Evolutionary conservation across 1,140 invertebrate genomes (phyloP).

Genomic region (Dinoponera quadriceps): DNA sequence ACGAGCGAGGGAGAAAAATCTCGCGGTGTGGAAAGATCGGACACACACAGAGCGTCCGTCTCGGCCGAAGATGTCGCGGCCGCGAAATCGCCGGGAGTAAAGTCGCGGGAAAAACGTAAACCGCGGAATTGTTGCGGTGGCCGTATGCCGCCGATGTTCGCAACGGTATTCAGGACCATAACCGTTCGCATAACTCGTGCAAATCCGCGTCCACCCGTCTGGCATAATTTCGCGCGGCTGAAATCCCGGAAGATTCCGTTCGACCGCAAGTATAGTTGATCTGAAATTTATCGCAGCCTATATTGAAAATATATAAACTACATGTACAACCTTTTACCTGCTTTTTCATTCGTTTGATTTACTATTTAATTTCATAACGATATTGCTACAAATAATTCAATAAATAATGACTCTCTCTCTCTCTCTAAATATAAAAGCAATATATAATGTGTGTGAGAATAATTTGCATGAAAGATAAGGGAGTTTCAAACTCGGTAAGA

Average conservation of each 20-base stretch:
- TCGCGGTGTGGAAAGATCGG: neutral
- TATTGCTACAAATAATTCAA: too few species aligned
- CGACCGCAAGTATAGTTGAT: neutral
- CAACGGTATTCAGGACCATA: slow-evolving; percentile 68
- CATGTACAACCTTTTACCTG: too few species aligned
- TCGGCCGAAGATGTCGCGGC: slow-evolving; percentile 36
- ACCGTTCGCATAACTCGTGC: slow-evolving; percentile 65
- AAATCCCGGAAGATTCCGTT: slow-evolving; percentile 62
- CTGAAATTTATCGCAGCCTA: neutral
- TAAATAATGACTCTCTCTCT: too few species aligned
- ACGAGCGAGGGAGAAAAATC: slow-evolving; percentile 22
- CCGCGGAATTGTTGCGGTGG: slow-evolving; percentile 30
- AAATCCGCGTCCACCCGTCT: slow-evolving; percentile 58
- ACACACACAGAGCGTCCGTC: neutral
- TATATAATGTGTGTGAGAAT: too few species aligned
- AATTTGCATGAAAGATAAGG: too few species aligned
- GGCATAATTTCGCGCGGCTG: slow-evolving; percentile 65
- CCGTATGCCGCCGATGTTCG: slow-evolving; percentile 56
- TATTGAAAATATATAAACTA: too few species aligned
- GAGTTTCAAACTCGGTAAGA: neutral
- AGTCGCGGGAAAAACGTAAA: neutral
- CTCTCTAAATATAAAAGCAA: too few species aligned
- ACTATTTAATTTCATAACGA: too few species aligned
- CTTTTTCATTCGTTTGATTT: too few species aligned
- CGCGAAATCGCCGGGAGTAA: slow-evolving; percentile 13